phyloP scores from a whole-genome alignment of 64 coral and sea anemone species.

The Trachythela sp. region DNA sequence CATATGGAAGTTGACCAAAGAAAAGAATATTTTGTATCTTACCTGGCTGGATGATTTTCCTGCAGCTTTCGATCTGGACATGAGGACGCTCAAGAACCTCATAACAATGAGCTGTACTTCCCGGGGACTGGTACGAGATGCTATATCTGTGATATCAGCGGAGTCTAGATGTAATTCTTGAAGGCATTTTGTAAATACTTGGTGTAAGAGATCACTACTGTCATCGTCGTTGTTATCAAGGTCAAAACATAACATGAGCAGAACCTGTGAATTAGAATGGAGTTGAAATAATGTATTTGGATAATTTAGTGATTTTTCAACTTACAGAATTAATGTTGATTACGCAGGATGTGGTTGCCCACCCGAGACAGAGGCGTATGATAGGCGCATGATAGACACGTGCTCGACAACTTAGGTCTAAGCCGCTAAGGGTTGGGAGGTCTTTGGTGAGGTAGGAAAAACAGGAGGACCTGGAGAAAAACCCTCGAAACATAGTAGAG shows the following conservation, averaged over 20 bases:
- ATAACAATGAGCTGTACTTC: conserved; percentile 94
- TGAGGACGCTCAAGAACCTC: conserved; percentile 92
- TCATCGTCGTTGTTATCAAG: conserved; percentile 85
- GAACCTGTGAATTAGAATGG: conserved; percentile 47
- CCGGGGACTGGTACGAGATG: conserved; percentile 59
- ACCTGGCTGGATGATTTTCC: background rate
- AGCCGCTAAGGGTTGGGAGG: no score
- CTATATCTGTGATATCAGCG: conserved; percentile 47
- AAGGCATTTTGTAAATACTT: conserved; percentile 68
- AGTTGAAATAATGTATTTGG: background rate
- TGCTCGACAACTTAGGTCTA: no score
- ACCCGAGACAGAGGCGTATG: no score
- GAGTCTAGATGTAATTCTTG: conserved; percentile 68
- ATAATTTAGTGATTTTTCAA: no score
- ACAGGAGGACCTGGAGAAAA: no score
- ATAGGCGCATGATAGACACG: no score
- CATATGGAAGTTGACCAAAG: background rate
- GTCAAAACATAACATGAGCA: conserved; percentile 88
- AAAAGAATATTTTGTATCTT: background rate
- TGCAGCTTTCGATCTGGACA: conserved; percentile 87
- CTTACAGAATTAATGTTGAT: no score
- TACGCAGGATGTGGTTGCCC: no score
- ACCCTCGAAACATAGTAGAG: no score
- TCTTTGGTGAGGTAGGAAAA: no score
- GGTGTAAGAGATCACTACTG: conserved; percentile 46